Evolutionary conservation across 2,113 vertebrate species (phyloP).

Genomic region (Dermatemys mawii): DNA sequence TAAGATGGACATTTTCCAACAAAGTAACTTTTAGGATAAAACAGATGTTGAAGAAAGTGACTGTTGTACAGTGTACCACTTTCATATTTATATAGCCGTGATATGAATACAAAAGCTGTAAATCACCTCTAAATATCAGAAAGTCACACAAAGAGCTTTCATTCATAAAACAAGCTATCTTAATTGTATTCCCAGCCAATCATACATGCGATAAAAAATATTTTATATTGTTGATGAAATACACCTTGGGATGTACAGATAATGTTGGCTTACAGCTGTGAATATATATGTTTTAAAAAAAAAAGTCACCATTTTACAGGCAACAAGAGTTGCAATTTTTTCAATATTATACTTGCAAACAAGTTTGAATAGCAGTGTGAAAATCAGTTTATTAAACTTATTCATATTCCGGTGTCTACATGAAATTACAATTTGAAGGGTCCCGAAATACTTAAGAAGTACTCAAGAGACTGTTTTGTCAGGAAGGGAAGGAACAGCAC

Average conservation of each 20-base stretch:
- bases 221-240: constrained; percentile 10
- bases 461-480: not conserved
- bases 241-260: constrained; percentile 20
- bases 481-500: not conserved
- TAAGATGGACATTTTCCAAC: not conserved
- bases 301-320: constrained; percentile 8
- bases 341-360: not conserved
- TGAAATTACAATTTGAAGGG: not conserved
- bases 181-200: constrained; percentile 8
- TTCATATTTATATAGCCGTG: not conserved
- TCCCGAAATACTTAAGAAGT: not conserved
- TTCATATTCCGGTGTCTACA: not conserved
- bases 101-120: not conserved
- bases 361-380: not conserved
- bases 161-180: not conserved
- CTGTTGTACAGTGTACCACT: not conserved
- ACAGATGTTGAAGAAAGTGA: not conserved
- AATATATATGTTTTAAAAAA: not conserved
- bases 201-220: not conserved
- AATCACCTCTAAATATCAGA: constrained; percentile 56
- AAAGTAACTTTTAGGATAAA: not conserved
- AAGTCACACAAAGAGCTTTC: constrained; percentile 29
- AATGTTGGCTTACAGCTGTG: constrained; percentile 32
- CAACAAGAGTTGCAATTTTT: not conserved
- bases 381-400: not conserved